A percentile compares a stretch with the other conserved stretches of the same genome.
phyloP scores from a whole-genome alignment of 2,888 invertebrate genomes.

The Nesidiocoris tenuis region DNA sequence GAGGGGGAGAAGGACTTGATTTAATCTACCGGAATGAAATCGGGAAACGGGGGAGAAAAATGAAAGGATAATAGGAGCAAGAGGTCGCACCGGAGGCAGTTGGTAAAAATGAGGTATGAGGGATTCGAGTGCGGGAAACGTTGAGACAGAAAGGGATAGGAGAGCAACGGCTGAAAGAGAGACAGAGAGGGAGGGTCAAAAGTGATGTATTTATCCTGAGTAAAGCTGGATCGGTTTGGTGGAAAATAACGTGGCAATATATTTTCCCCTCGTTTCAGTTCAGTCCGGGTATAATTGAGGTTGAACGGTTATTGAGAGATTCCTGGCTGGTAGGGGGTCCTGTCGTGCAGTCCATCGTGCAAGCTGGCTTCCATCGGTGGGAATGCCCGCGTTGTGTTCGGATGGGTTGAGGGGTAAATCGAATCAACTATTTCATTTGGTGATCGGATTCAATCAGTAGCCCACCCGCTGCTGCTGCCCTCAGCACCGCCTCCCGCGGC shows the following conservation, averaged over 20 bases:
- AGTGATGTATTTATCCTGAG: constrained; percentile 16
- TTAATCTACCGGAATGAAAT: constrained; percentile 18
- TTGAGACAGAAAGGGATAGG: neutral
- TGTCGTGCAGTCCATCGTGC: neutral
- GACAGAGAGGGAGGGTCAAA: neutral
- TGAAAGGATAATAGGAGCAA: constrained; percentile 18
- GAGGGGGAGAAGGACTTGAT: neutral
- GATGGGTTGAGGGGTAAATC: constrained; percentile 5
- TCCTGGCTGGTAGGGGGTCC: neutral
- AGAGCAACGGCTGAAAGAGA: neutral
- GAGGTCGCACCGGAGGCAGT: neutral
- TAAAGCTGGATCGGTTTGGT: constrained; percentile 12
- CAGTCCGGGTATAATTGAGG: constrained; percentile 15
- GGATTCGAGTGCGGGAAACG: neutral
- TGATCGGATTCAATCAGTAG: constrained; percentile 31
- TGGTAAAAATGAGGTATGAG: neutral
- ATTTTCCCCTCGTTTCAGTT: neutral
- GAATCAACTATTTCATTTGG: constrained; percentile 27
- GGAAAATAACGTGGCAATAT: constrained; percentile 26
- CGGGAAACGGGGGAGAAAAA: constrained; percentile 20
- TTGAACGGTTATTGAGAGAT: constrained; percentile 23
- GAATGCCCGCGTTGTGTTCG: too few species aligned
- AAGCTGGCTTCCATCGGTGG: neutral
- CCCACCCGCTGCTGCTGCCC: neutral
- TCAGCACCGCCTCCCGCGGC: too few species aligned